A percentile compares a stretch with the other conserved stretches of the same genome.
These are phyloP conservation scores for Diarsia mendica DNA, from an alignment of 2,888 invertebrate species.

Conservation along the genomic window DNA sequence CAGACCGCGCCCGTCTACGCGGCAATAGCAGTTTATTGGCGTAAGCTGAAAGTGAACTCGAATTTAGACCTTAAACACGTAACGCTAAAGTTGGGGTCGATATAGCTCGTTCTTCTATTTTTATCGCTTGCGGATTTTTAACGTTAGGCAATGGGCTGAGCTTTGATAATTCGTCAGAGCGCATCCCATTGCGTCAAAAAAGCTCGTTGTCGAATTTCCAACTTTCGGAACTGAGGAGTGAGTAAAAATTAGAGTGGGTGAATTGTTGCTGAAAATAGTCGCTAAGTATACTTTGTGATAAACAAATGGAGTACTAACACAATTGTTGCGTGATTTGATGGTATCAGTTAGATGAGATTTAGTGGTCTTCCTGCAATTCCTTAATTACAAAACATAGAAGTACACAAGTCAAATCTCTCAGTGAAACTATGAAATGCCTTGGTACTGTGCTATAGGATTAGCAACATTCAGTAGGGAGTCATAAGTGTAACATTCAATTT, in stretches of 20 bases:
- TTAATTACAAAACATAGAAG: neutral
- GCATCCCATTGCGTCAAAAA: neutral
- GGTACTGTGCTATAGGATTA: neutral
- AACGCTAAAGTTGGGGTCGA: neutral
- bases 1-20: conserved; percentile 97
- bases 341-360: too few species aligned
- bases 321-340: too few species aligned
- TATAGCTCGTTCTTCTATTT: neutral
- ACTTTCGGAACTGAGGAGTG: neutral
- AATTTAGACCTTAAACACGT: neutral
- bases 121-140: neutral
- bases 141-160: neutral
- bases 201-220: neutral
- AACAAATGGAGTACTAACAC: neutral
- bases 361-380: neutral
- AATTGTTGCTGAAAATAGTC: neutral
- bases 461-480: neutral
- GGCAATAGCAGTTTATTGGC: conserved; percentile 98
- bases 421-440: neutral
- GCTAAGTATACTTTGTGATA: neutral
- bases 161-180: neutral
- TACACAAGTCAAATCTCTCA: neutral
- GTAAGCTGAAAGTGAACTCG: conserved; percentile 92
- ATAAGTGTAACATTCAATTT: neutral
- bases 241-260: neutral